phyloP scores from a whole-genome alignment of 2,888 invertebrate genomes.

The Calliphora vomitoria region DNA sequence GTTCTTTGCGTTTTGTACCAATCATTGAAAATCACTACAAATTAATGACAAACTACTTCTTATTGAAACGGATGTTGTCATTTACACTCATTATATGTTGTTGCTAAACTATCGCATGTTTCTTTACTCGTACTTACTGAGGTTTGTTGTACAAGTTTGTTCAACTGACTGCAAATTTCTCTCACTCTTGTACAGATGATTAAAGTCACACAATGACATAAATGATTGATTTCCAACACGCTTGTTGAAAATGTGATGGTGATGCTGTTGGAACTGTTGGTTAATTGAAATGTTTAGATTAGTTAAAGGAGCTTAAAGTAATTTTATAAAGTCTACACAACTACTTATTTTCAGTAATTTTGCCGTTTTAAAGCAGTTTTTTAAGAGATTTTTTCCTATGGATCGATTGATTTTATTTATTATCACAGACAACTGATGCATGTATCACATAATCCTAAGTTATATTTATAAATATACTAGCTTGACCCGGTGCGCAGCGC shows the following conservation, averaged over 20 bases:
- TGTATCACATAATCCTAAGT: too few species aligned
- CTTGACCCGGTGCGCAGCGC: too few species aligned
- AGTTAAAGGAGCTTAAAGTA: too few species aligned
- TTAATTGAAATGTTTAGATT: neutral
- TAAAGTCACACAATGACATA: neutral
- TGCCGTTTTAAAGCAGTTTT: too few species aligned
- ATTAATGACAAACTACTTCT: constrained; percentile 41
- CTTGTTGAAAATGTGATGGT: neutral
- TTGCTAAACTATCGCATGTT: constrained; percentile 4
- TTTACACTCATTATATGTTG: constrained; percentile 22
- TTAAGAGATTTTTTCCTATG: too few species aligned
- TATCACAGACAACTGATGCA: too few species aligned
- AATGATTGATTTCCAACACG: constrained; percentile 35
- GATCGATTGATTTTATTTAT: too few species aligned
- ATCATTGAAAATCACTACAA: constrained; percentile 25
- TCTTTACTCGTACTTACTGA: neutral
- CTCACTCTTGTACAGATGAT: neutral
- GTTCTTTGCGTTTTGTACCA: neutral
- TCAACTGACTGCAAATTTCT: neutral
- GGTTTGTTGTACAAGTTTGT: neutral
- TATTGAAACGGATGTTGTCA: constrained; percentile 11
- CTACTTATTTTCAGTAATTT: too few species aligned
- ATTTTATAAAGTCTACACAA: too few species aligned
- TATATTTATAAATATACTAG: too few species aligned
- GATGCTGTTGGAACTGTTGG: neutral